Evolutionary conservation across 30 jellyfish, hydroid and myxozoan genomes (phyloP), one percentile per base, ranked within the genome.

Genomic region (Euphysa ruthae): DNA sequence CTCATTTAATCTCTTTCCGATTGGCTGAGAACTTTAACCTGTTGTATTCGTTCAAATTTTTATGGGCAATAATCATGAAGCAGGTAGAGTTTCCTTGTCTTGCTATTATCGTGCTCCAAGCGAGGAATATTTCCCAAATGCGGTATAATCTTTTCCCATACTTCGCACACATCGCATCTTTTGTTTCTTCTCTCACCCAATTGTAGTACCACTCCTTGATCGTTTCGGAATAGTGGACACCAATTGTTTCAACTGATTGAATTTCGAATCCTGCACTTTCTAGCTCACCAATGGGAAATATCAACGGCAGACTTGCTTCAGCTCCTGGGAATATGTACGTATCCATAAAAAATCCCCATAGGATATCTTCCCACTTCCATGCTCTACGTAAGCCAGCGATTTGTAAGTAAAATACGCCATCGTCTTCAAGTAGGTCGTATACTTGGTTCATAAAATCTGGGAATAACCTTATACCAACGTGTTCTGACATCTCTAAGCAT

Each of bases 321-420:
- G 95, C 95, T 8, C 95, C 95, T 2, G 95, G 95, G 55, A 84
- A 84, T n/a, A 84, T 84, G 72, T 84, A 84, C 54, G 87, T 84
- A 31, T 69, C 95, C 95, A 84, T 84, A 72, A 84, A 84, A 61
- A 84, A 64, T 16, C 93, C 95, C 95, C 95, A 84, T 46, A 84
- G 32, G 74, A 76, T 73, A 77, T 84, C 95, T 43, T 84, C 95
- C 95, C 95, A 84, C 44, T 84, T 91, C 93, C 93, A 84, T 8
- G 95, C 95, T 24, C 95, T 69, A 49, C 95, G 32, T 50, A 84
- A 60, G 49, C 95, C 95, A 35, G 95, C 95, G 26, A 84, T 84
- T 58, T 84, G 95, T 18, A 84, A 75, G 49, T 73, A 77, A 66
- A 84, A 84, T 5, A 84, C 64, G 13, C 95, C 95, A 61, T 84